Evolutionary conservation across 1,140 invertebrate genomes (phyloP).

Genomic region (Arion vulgaris): DNA sequence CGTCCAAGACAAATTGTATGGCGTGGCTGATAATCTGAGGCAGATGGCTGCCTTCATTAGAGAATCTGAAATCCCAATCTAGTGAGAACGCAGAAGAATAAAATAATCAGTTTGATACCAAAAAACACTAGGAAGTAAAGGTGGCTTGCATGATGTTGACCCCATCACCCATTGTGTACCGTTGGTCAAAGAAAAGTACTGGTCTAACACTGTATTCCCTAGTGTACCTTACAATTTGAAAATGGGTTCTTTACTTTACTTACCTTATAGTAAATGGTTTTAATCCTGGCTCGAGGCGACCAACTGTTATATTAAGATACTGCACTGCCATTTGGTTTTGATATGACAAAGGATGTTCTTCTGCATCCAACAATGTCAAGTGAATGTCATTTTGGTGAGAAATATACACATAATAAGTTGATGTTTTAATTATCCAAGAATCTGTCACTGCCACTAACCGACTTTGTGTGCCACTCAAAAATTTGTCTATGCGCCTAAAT

Average conservation of each 20-base stretch:
- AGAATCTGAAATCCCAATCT: too few species aligned
- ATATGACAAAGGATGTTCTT: constrained; percentile 81
- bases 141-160: too few species aligned
- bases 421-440: constrained; percentile 91
- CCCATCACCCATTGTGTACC: too few species aligned
- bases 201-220: too few species aligned
- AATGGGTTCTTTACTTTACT: constrained; percentile 3
- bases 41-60: too few species aligned
- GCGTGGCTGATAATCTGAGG: too few species aligned
- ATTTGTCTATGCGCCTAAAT: constrained; percentile 84
- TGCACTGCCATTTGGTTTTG: constrained; percentile 77
- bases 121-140: too few species aligned
- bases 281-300: constrained; percentile 74
- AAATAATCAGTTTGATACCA: too few species aligned
- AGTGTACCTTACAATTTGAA: too few species aligned
- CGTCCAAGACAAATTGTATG: too few species aligned
- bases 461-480: constrained; percentile 79
- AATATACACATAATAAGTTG: constrained; percentile 82
- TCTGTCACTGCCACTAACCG: constrained; percentile 84
- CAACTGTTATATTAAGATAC: constrained; percentile 87
- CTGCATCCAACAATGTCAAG: constrained; percentile 81
- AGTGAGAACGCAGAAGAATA: too few species aligned
- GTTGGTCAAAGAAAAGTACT: too few species aligned
- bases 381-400: constrained; percentile 85
- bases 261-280: constrained; percentile 71